Percentiles rank a stretch among this genome's conserved stretches.
These are phyloP conservation scores for Archegozetes longisetosus DNA, from an alignment of 1,140 invertebrate species.

Conservation along the genomic window DNA sequence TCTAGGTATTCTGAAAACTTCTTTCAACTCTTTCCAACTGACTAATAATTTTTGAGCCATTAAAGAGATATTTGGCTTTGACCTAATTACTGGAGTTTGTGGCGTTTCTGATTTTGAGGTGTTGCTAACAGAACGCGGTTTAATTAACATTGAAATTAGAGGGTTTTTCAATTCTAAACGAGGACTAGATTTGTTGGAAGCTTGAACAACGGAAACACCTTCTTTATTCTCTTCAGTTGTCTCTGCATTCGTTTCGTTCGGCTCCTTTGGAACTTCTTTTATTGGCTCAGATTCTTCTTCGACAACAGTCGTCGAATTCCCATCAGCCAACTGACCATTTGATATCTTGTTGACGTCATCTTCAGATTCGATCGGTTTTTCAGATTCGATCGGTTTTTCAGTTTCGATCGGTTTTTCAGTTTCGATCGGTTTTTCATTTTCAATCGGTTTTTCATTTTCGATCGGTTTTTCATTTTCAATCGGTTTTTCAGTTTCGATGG, in stretches of 20 bases:
- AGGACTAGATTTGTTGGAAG: not conserved
- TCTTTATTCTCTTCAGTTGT: not conserved
- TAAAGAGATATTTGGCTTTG: constrained; percentile 5
- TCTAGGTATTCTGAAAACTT: constrained; percentile 85
- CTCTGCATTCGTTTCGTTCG: not conserved
- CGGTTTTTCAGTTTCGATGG: not conserved
- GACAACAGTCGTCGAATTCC: not conserved
- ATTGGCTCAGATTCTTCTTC: not conserved
- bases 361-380: not conserved
- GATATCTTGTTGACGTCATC: not conserved
- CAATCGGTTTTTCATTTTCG: not conserved
- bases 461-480: not conserved
- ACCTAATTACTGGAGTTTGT: not conserved
- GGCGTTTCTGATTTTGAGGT: not conserved
- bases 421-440: not conserved
- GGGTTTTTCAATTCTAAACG: not conserved
- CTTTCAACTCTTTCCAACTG: constrained; percentile 59
- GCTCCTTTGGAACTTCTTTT: not conserved
- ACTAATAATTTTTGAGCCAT: constrained; percentile 11
- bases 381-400: not conserved
- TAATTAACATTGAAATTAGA: not conserved
- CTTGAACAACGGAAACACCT: too few relatives aligned
- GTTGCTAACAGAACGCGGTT: not conserved
- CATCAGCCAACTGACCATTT: not conserved
- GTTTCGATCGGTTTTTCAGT: not conserved